phyloP scores from a whole-genome alignment of 2,888 invertebrate species.

The Protophormia terraenovae region DNA sequence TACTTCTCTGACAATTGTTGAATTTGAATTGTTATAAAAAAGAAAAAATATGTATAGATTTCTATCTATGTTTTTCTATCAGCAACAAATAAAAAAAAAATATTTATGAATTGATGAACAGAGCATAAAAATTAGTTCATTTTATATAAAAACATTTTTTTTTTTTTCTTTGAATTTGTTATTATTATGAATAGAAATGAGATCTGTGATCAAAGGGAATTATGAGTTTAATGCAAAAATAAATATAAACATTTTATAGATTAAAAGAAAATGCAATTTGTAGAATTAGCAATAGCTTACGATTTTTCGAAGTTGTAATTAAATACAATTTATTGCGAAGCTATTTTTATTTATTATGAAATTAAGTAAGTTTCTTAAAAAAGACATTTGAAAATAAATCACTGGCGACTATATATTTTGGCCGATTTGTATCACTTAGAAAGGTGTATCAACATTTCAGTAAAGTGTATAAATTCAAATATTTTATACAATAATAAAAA shows the following conservation, averaged over 20 bases:
- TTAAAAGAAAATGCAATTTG: background rate
- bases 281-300: too few relatives aligned
- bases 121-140: background rate
- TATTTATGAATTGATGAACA: background rate
- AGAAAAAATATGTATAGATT: background rate
- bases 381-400: too few relatives aligned
- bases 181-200: background rate
- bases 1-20: background rate
- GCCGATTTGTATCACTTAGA: too few relatives aligned
- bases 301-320: too few relatives aligned
- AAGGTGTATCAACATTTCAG: background rate
- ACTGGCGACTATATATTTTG: too few relatives aligned
- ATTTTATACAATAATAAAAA: too few relatives aligned
- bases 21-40: background rate
- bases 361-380: too few relatives aligned
- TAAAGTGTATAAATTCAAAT: too few relatives aligned
- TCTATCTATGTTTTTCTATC: background rate
- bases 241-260: background rate
- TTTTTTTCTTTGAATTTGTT: background rate
- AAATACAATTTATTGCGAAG: too few relatives aligned
- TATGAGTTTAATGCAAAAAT: background rate
- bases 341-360: too few relatives aligned
- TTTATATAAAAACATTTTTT: background rate
- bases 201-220: background rate
- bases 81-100: background rate